These are phyloP conservation scores for Leptarthrus brevirostris DNA, from an alignment of 2,888 invertebrate genomes.

Conservation along the genomic window DNA sequence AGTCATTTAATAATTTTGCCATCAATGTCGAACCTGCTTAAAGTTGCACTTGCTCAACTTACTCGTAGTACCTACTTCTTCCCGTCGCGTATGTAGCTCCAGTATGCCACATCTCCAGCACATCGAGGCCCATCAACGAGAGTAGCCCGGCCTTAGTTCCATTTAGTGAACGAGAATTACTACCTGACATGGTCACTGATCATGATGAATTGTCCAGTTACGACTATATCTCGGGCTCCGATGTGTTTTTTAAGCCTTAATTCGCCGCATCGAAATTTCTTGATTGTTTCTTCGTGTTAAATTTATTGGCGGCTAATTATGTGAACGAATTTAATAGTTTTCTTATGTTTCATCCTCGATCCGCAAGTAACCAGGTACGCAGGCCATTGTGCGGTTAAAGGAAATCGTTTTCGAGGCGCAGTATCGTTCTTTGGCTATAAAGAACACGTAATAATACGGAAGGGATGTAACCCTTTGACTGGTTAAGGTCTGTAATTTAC, in stretches of 20 bases:
- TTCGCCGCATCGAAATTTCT: constrained; percentile 2
- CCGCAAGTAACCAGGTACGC: background rate
- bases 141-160: background rate
- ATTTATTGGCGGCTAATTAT: constrained; percentile 25
- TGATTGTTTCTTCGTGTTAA: constrained; percentile 24
- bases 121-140: background rate
- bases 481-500: too few relatives aligned
- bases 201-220: constrained; percentile 5
- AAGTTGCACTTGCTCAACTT: constrained; percentile 8
- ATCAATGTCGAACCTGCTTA: constrained; percentile 31
- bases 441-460: background rate
- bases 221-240: background rate
- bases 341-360: background rate
- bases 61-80: too few relatives aligned
- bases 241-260: background rate
- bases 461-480: too few relatives aligned
- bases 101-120: background rate
- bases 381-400: background rate
- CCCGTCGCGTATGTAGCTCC: background rate
- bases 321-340: constrained; percentile 20
- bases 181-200: constrained; percentile 33
- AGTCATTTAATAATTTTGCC: constrained; percentile 50
- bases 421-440: background rate
- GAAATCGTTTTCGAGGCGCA: background rate
- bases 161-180: constrained; percentile 23